These are phyloP conservation scores for Cotesia congregata DNA, from an alignment of 2,888 invertebrate species.

Conservation along the genomic window DNA sequence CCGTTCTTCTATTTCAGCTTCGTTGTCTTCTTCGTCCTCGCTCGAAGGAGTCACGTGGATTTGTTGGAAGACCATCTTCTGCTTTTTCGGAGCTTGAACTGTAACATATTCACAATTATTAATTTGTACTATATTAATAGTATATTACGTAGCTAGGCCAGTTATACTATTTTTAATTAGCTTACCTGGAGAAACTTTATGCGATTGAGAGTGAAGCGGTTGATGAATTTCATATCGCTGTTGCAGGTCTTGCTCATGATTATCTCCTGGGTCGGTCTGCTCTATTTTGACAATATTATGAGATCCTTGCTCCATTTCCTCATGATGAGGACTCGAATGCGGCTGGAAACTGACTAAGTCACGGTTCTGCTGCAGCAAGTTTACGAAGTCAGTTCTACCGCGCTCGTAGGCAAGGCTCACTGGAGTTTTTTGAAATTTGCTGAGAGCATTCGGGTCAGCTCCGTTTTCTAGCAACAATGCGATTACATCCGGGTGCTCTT, in stretches of 20 bases:
- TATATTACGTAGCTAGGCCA: too few species aligned
- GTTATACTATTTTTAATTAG: neutral
- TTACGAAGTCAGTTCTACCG: slow-evolving; percentile 75
- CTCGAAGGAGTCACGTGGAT: slow-evolving; percentile 54
- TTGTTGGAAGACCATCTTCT: slow-evolving; percentile 63
- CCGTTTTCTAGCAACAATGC: slow-evolving; percentile 80
- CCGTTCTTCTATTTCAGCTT: slow-evolving; percentile 52
- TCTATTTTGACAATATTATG: slow-evolving; percentile 64
- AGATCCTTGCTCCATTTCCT: slow-evolving; percentile 64
- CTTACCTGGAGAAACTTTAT: slow-evolving; percentile 56
- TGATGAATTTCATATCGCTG: slow-evolving; percentile 56
- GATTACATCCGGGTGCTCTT: slow-evolving; percentile 80
- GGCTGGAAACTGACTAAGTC: slow-evolving; percentile 57
- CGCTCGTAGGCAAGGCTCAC: slow-evolving; percentile 79
- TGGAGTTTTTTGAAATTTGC: slow-evolving; percentile 83
- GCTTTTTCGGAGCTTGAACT: slow-evolving; percentile 60
- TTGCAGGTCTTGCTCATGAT: slow-evolving; percentile 53
- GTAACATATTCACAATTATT: slow-evolving; percentile 17
- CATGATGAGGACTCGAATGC: slow-evolving; percentile 57
- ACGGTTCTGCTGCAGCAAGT: slow-evolving; percentile 72
- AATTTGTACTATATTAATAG: too few species aligned
- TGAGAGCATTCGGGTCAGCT: slow-evolving; percentile 78
- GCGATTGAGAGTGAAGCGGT: slow-evolving; percentile 54
- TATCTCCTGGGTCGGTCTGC: slow-evolving; percentile 27
- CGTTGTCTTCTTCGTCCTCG: slow-evolving; percentile 60